phyloP scores from a whole-genome alignment of 2,113 vertebrate species.

The Xenus cinereus region DNA sequence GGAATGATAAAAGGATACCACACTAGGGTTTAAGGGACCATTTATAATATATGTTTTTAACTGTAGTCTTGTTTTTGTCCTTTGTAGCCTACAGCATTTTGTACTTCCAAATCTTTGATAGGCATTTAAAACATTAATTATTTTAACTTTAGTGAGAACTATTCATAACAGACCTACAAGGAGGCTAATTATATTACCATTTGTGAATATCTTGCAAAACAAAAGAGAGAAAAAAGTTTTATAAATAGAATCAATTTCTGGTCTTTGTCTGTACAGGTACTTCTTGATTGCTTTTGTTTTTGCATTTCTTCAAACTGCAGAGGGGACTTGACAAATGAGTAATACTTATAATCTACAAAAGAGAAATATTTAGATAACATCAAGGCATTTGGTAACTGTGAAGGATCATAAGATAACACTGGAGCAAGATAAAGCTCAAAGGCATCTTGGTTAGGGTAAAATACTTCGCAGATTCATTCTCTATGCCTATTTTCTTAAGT shows the following conservation, averaged over 20 bases:
- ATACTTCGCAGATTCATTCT: background rate
- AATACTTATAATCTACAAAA: background rate
- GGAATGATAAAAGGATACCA: slow-evolving; percentile 63
- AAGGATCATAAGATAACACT: background rate
- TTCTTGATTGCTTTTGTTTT: background rate
- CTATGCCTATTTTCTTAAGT: background rate
- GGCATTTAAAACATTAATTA: slow-evolving; percentile 50
- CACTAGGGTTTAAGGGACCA: slow-evolving; percentile 32
- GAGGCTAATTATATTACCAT: background rate
- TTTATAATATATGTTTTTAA: slow-evolving; percentile 53
- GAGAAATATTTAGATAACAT: background rate
- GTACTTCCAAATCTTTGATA: slow-evolving; percentile 14
- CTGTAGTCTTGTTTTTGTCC: slow-evolving; percentile 39
- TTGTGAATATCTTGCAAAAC: background rate
- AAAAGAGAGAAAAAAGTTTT: slow-evolving; percentile 33
- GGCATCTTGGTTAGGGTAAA: background rate
- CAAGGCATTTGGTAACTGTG: background rate
- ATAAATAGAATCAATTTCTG: background rate
- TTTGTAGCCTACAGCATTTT: slow-evolving; percentile 17
- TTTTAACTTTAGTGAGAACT: slow-evolving; percentile 3
- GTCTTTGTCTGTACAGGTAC: background rate
- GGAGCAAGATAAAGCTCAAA: background rate
- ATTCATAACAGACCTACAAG: background rate
- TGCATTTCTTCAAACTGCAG: background rate
- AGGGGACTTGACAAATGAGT: background rate